These are phyloP conservation scores for Megaceryle torquata DNA, from an alignment of 2,113 vertebrate species.

Conservation along the genomic window DNA sequence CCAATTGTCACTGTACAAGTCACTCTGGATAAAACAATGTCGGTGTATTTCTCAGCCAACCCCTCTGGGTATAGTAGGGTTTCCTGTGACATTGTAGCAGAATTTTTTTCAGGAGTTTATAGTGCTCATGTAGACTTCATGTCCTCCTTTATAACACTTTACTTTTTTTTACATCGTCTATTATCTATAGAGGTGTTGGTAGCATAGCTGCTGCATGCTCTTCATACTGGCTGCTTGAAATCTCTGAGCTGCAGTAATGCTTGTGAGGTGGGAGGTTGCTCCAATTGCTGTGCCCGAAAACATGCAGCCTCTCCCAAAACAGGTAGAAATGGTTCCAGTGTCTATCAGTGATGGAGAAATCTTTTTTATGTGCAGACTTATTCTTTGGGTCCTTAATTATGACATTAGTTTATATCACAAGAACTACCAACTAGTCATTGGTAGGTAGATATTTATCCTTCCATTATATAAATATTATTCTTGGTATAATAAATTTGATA, in stretches of 20 bases:
- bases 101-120: not conserved
- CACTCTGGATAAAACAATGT: not conserved
- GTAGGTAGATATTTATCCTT: not conserved
- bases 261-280: not conserved
- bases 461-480: not conserved
- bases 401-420: not conserved
- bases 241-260: not conserved
- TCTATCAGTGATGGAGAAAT: no score
- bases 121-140: not conserved
- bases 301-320: rapidly evolving
- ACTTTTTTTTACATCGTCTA: not conserved
- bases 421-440: not conserved
- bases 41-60: not conserved
- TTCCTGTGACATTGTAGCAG: not conserved
- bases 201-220: not conserved
- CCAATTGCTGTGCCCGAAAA: not conserved
- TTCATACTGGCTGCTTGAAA: not conserved
- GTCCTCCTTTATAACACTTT: not conserved
- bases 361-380: not conserved
- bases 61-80: not conserved
- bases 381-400: not conserved
- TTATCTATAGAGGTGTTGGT: not conserved
- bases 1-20: not conserved
- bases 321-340: not conserved
- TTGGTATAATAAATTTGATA: not conserved